phyloP scores from a whole-genome alignment of 2,797 vertebrate species.

The Coreius guichenoti region DNA sequence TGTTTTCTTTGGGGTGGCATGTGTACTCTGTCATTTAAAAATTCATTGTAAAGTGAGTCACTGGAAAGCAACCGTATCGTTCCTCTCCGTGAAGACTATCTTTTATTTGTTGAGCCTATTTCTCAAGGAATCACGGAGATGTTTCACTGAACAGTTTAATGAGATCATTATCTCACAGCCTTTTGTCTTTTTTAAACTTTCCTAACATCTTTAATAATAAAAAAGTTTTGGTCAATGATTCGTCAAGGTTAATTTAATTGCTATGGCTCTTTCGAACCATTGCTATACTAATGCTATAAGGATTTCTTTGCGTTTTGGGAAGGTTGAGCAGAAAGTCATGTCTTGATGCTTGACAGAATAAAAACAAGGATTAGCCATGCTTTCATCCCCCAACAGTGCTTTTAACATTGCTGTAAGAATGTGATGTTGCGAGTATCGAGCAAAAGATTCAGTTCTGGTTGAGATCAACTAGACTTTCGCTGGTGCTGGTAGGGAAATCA shows the following conservation, averaged over 20 bases:
- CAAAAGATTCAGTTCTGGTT: slow-evolving; percentile 20
- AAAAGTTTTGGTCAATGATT: slow-evolving; percentile 69
- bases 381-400: neutral
- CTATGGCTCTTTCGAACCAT: slow-evolving; percentile 75
- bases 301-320: slow-evolving; percentile 64
- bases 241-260: slow-evolving; percentile 80
- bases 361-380: neutral
- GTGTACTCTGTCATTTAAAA: slow-evolving; percentile 74
- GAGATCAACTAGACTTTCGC: neutral
- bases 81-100: slow-evolving; percentile 17
- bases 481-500: slow-evolving; percentile 14
- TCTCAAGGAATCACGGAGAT: slow-evolving; percentile 32
- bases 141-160: slow-evolving; percentile 69
- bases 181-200: slow-evolving; percentile 69
- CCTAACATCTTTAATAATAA: slow-evolving; percentile 70
- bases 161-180: slow-evolving; percentile 78
- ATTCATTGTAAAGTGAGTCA: slow-evolving; percentile 70
- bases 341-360: slow-evolving; percentile 1
- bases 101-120: slow-evolving; percentile 1
- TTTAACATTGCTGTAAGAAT: neutral
- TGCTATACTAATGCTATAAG: slow-evolving; percentile 71
- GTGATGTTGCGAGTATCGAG: neutral
- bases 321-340: neutral
- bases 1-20: slow-evolving; percentile 70
- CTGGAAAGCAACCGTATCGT: slow-evolving; percentile 66